phyloP scores from a whole-genome alignment of 2,113 vertebrate species.

The Emydura subglobosa region DNA sequence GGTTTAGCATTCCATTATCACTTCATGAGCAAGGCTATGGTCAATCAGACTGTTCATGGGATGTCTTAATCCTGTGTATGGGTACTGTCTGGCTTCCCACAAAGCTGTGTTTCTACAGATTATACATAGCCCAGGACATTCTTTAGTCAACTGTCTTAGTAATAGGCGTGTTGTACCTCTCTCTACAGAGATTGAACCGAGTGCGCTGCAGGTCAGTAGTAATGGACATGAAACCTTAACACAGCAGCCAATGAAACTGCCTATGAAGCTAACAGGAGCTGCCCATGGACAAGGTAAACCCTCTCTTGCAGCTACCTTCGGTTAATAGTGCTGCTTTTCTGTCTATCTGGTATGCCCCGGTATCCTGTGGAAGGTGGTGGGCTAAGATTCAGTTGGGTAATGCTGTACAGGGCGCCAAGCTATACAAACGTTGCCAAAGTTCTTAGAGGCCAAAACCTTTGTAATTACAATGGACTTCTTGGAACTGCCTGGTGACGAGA shows the following conservation, averaged over 20 bases:
- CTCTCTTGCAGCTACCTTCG: accelerated
- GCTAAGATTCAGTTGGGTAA: not conserved
- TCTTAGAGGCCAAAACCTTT: not conserved
- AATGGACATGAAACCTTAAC: not conserved
- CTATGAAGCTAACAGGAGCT: accelerated
- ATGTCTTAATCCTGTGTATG: not conserved
- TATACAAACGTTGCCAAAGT: not conserved
- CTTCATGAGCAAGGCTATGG: not conserved
- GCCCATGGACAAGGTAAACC: accelerated
- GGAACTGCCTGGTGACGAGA: not conserved
- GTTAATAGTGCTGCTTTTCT: not conserved
- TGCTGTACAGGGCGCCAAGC: not conserved
- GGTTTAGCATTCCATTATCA: not conserved
- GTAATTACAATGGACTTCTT: not conserved
- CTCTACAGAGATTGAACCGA: not conserved
- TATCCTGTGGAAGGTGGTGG: not conserved
- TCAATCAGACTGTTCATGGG: not conserved
- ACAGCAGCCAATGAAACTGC: not conserved
- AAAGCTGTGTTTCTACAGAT: not conserved
- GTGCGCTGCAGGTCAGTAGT: accelerated
- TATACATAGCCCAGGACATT: not conserved
- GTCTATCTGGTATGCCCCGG: not conserved
- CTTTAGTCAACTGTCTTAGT: not conserved
- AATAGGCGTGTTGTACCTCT: not conserved
- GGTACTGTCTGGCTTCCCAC: not conserved